These are phyloP conservation scores for Halcyon smyrnensis DNA, from an alignment of 2,797 vertebrate species.

Conservation along the genomic window DNA sequence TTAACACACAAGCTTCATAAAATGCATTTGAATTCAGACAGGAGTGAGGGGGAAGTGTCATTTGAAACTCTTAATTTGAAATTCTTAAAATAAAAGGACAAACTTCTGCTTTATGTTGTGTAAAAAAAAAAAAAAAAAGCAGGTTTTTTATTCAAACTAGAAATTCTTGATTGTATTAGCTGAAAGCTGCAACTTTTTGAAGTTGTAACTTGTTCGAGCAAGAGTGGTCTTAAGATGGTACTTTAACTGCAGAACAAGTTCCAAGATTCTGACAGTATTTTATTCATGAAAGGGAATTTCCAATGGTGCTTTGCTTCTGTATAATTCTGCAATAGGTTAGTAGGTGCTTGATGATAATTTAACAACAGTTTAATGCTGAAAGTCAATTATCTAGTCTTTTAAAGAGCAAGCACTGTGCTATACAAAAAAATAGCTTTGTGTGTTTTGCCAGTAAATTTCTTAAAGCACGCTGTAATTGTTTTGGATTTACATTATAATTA, in stretches of 20 bases:
- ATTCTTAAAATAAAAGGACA: neutral
- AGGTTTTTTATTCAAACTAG: neutral
- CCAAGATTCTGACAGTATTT: neutral
- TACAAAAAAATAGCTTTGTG: neutral
- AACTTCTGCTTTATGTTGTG: neutral
- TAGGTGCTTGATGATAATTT: slow-evolving; percentile 6
- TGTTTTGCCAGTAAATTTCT: slow-evolving; percentile 7
- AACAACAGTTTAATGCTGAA: neutral
- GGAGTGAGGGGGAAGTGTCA: neutral
- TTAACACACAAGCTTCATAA: neutral
- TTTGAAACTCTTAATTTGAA: slow-evolving; percentile 7
- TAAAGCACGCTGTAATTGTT: neutral
- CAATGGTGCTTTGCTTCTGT: neutral
- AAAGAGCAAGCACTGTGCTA: slow-evolving; percentile 23
- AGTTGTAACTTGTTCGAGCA: neutral
- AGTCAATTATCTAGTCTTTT: neutral
- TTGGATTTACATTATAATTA: neutral
- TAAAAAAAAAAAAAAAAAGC: slow-evolving; percentile 2
- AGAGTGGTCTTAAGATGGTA: neutral
- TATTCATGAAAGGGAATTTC: slow-evolving; percentile 13
- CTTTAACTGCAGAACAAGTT: slow-evolving; percentile 17
- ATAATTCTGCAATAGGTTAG: neutral
- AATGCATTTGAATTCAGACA: neutral
- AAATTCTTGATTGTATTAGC: neutral
- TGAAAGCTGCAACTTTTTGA: neutral